Conservation (phyloP, 2,888 invertebrate genomes). For the Trichopria drosophilae region DNA sequence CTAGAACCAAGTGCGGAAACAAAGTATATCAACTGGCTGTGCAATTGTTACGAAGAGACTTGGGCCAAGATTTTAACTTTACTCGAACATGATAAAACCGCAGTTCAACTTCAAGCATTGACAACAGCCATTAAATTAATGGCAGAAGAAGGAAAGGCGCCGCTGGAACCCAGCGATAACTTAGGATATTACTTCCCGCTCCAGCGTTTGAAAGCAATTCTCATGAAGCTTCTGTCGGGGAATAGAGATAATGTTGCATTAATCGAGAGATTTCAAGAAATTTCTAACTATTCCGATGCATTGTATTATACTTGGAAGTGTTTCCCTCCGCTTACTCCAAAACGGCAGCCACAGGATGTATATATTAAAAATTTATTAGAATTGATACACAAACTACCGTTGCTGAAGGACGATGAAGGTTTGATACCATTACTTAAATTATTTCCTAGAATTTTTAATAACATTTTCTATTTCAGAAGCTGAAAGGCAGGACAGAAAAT, state of each 20-base stretch:
- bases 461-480: slow-evolving; percentile 36
- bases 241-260: slow-evolving; percentile 66
- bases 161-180: slow-evolving; percentile 61
- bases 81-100: slow-evolving; percentile 61
- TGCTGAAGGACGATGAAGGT: slow-evolving; percentile 59
- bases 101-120: slow-evolving; percentile 66
- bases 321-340: slow-evolving; percentile 64
- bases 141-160: slow-evolving; percentile 71
- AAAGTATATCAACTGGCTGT: slow-evolving; percentile 71
- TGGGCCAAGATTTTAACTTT: slow-evolving; percentile 65
- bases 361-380: slow-evolving; percentile 69
- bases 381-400: slow-evolving; percentile 64
- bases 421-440: slow-evolving; percentile 40
- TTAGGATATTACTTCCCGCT: slow-evolving; percentile 67
- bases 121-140: slow-evolving; percentile 75
- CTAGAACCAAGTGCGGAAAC: slow-evolving; percentile 64
- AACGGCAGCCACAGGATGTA: slow-evolving; percentile 61
- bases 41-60: slow-evolving; percentile 70
- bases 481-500: slow-evolving; percentile 39
- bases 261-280: slow-evolving; percentile 74
- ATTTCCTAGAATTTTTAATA: background rate
- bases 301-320: slow-evolving; percentile 72
- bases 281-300: slow-evolving; percentile 74
- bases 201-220: slow-evolving; percentile 68
- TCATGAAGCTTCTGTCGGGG: slow-evolving; percentile 67